Percentiles rank a stretch among this genome's conserved stretches.
Conservation (phyloP, 2,888 invertebrate species). For the Drosophila quinaria region DNA sequence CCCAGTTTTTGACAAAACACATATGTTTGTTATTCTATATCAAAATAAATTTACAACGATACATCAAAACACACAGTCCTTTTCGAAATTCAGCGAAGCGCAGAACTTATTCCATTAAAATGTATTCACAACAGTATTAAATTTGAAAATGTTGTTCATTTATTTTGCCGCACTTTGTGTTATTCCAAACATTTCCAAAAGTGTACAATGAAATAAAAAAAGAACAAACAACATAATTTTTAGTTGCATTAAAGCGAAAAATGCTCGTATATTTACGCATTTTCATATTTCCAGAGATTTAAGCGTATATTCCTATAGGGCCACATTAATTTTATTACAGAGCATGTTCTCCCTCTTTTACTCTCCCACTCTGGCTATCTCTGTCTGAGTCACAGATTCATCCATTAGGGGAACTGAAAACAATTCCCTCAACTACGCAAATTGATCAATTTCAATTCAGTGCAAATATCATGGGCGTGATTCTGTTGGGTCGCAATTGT, state of each 20-base stretch:
- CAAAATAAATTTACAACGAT: slow-evolving; percentile 8
- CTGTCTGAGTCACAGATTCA: slow-evolving; percentile 51
- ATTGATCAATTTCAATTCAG: slow-evolving; percentile 81
- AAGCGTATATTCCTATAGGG: slow-evolving; percentile 32
- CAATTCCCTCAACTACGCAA: slow-evolving; percentile 77
- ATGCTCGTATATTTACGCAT: slow-evolving; percentile 16
- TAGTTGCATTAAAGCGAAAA: slow-evolving; percentile 25
- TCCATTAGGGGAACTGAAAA: slow-evolving; percentile 69
- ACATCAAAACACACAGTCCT: slow-evolving; percentile 1
- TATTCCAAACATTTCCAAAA: background rate
- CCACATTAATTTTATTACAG: slow-evolving; percentile 65
- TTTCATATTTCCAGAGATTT: slow-evolving; percentile 31
- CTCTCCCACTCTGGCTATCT: background rate
- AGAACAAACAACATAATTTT: background rate
- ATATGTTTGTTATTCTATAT: slow-evolving; percentile 4
- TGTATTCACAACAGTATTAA: slow-evolving; percentile 17
- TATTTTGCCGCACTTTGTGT: slow-evolving; percentile 5
- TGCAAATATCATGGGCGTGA: slow-evolving; percentile 77
- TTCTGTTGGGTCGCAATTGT: slow-evolving; percentile 51
- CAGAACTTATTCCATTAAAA: slow-evolving; percentile 7
- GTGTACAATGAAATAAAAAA: background rate
- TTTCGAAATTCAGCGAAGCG: background rate
- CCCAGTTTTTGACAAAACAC: slow-evolving; percentile 1
- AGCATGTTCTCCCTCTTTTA: background rate
- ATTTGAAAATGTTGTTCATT: slow-evolving; percentile 10